phyloP scores from a whole-genome alignment of 2,113 vertebrate species.

The Sigmodon hispidus region DNA sequence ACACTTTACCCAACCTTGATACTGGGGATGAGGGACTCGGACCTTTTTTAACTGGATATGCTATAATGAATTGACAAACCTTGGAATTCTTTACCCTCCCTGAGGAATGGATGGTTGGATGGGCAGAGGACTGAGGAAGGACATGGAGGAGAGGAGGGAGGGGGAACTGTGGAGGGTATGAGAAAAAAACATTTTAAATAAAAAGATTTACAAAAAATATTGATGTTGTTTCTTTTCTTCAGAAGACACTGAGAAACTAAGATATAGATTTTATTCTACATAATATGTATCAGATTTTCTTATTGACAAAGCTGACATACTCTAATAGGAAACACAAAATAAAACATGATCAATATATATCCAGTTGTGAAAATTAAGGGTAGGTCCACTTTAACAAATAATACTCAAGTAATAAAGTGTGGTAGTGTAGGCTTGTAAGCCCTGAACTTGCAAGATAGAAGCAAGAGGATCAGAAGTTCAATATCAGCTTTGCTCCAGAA shows the following conservation, averaged over 20 bases:
- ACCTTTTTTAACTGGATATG: too few relatives aligned
- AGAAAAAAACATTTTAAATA: too few relatives aligned
- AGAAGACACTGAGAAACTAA: neutral
- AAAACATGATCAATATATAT: neutral
- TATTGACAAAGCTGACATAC: conserved; percentile 5
- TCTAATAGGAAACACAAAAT: conserved; percentile 8
- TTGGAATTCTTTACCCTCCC: too few relatives aligned
- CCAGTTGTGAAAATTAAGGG: neutral
- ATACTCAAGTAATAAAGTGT: neutral
- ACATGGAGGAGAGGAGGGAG: too few relatives aligned
- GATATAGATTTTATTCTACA: conserved; percentile 31
- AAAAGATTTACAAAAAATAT: too few relatives aligned
- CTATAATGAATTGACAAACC: too few relatives aligned
- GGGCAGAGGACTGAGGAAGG: too few relatives aligned
- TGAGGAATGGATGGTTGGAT: too few relatives aligned
- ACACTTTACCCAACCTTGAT: too few relatives aligned
- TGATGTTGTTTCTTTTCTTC: neutral
- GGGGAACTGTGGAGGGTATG: too few relatives aligned
- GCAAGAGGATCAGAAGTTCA: neutral
- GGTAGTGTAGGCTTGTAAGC: neutral
- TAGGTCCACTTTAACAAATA: neutral
- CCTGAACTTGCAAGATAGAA: neutral
- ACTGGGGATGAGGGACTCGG: too few relatives aligned
- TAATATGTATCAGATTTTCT: conserved; percentile 23
- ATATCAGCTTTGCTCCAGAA: neutral